Evolutionary conservation across 92 coral and sea anemone species (phyloP).

Genomic region (Epizoanthus rinbou): DNA sequence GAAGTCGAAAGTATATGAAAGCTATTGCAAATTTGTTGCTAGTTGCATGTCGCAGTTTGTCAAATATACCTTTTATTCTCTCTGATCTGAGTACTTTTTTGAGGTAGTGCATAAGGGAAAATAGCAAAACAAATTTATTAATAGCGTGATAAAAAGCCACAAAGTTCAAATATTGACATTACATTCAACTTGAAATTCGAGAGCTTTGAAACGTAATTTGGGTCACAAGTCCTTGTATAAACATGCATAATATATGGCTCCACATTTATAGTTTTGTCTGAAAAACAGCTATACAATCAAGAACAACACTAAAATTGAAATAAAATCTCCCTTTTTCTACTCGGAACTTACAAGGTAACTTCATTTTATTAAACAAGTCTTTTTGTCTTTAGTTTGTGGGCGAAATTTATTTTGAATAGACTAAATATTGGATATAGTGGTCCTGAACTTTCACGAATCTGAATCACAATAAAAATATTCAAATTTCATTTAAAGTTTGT

Average conservation of each 20-base stretch:
- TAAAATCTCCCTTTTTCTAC: not conserved
- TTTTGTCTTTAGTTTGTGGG: not conserved
- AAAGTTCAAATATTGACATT: slow-evolving; percentile 29
- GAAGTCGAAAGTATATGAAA: not conserved
- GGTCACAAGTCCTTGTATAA: slow-evolving; percentile 2
- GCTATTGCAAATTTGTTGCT: not conserved
- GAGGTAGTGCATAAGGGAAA: not conserved
- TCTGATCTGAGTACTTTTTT: not conserved
- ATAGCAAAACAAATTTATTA: not conserved
- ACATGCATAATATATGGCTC: slow-evolving; percentile 23
- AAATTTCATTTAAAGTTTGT: not conserved
- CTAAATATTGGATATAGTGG: not conserved
- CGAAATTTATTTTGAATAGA: slow-evolving; percentile 2
- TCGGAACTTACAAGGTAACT: not conserved
- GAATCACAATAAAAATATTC: not conserved
- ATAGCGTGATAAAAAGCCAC: slow-evolving; percentile 6
- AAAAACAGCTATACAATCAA: not conserved
- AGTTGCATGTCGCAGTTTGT: not conserved
- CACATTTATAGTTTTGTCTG: slow-evolving; percentile 8
- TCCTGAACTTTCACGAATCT: too few species aligned
- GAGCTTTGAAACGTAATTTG: slow-evolving; percentile 8
- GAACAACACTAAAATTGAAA: not conserved
- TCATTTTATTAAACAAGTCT: not conserved
- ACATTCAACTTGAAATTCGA: slow-evolving; percentile 11
- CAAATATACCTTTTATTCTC: not conserved